These are phyloP conservation scores for Nylanderia fulva DNA, from an alignment of 1,140 invertebrate species.

Conservation along the genomic window DNA sequence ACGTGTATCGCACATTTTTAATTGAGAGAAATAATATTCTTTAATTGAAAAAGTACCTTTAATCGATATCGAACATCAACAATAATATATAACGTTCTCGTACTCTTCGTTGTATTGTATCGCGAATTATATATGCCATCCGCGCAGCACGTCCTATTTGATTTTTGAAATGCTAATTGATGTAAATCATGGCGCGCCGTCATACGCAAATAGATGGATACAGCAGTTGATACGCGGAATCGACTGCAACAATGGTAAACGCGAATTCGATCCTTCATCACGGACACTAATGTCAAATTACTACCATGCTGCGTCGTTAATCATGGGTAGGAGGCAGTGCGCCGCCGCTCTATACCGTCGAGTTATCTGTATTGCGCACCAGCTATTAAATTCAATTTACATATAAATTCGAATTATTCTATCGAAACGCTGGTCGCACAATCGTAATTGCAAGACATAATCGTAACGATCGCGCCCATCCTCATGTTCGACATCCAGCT, in stretches of 20 bases:
- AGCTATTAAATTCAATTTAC: slow-evolving; percentile 82
- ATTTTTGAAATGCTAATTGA: slow-evolving; percentile 59
- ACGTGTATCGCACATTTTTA: not conserved
- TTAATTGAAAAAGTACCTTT: not conserved
- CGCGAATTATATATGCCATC: not conserved
- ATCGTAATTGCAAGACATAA: slow-evolving; percentile 78
- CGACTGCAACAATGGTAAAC: slow-evolving; percentile 68
- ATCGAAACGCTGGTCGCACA: slow-evolving; percentile 71
- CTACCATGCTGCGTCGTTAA: slow-evolving; percentile 75
- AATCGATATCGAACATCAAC: not conserved
- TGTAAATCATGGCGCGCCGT: slow-evolving; percentile 43
- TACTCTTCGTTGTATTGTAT: not conserved
- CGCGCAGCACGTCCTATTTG: not conserved
- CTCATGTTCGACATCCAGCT: slow-evolving; percentile 43
- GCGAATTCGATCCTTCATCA: slow-evolving; percentile 75
- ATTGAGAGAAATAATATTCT: not conserved
- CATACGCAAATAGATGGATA: slow-evolving; percentile 48
- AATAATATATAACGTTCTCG: not conserved
- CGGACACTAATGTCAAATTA: slow-evolving; percentile 77
- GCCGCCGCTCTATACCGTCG: slow-evolving; percentile 44
- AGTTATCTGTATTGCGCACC: slow-evolving; percentile 76
- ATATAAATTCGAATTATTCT: slow-evolving; percentile 83
- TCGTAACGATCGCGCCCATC: slow-evolving; percentile 69
- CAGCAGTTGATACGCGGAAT: slow-evolving; percentile 57
- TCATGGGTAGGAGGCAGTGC: slow-evolving; percentile 69